Conservation (phyloP, 2,113 vertebrate genomes). For the Gracilinanus agilis region DNA sequence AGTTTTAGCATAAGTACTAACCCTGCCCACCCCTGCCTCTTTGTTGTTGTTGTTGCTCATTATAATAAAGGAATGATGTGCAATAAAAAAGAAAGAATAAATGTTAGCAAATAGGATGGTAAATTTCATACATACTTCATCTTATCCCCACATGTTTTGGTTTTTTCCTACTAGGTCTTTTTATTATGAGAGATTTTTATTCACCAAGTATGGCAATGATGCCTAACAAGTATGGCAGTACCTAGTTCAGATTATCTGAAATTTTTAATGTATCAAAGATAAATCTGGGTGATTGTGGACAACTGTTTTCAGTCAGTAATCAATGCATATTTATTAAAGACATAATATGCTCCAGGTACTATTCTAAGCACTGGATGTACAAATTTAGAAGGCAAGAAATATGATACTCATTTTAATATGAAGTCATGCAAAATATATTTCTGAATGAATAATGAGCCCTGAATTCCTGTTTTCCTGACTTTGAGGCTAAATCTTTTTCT, state of each 20-base stretch:
- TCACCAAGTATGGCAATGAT: neutral
- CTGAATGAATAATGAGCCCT: neutral
- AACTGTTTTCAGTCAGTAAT: neutral
- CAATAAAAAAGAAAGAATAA: no score
- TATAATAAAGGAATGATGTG: no score
- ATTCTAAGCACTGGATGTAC: neutral
- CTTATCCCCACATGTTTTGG: neutral
- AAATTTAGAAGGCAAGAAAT: neutral
- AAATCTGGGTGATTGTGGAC: neutral
- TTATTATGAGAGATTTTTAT: neutral
- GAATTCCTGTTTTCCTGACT: neutral
- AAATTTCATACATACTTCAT: no score
- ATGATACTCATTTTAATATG: neutral
- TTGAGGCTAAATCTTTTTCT: neutral
- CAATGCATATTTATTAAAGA: neutral
- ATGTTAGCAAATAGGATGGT: no score
- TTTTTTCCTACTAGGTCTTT: neutral
- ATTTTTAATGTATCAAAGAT: neutral
- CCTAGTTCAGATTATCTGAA: neutral
- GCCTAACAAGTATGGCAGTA: neutral
- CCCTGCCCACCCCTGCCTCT: no score
- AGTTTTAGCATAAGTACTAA: constrained; percentile 49
- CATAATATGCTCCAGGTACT: neutral
- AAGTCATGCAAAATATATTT: neutral
- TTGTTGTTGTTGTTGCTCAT: no score